These are phyloP conservation scores for Hetaerina titia DNA, from an alignment of 2,888 invertebrate genomes.

Conservation along the genomic window DNA sequence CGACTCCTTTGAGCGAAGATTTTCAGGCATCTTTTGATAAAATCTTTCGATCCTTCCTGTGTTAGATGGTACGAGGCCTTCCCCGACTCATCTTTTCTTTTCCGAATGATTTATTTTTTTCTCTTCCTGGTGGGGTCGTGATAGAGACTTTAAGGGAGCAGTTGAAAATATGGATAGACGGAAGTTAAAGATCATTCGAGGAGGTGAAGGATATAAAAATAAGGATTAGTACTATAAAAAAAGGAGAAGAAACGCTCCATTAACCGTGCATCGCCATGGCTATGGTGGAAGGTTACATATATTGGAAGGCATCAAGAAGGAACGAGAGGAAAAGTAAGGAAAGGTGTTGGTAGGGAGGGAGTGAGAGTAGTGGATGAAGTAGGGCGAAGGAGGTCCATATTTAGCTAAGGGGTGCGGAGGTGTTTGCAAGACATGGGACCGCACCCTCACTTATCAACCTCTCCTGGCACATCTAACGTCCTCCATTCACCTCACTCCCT, in stretches of 20 bases:
- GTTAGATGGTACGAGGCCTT: too few species aligned
- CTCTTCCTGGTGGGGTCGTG: too few species aligned
- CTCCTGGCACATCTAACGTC: not conserved
- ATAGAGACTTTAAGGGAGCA: too few species aligned
- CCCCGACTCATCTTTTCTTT: too few species aligned
- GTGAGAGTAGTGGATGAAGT: not conserved
- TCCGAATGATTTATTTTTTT: too few species aligned
- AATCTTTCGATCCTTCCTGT: too few species aligned
- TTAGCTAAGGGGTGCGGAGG: not conserved
- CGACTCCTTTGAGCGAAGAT: not conserved
- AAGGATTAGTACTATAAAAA: not conserved
- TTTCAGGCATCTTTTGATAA: too few species aligned
- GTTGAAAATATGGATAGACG: too few species aligned
- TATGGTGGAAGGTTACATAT: not conserved
- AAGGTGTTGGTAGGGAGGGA: not conserved
- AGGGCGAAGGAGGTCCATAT: not conserved
- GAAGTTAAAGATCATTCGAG: too few species aligned
- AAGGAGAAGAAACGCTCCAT: not conserved
- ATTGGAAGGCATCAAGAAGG: not conserved
- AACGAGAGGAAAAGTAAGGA: not conserved
- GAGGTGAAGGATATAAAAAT: too few species aligned
- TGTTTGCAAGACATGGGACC: not conserved
- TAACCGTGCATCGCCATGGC: not conserved
- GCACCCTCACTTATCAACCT: not conserved
- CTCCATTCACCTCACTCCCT: not conserved